A percentile compares a stretch with the other conserved stretches of the same genome.
Evolutionary conservation across 1,140 invertebrate genomes (phyloP).

Genomic region (Bombus consobrinus): DNA sequence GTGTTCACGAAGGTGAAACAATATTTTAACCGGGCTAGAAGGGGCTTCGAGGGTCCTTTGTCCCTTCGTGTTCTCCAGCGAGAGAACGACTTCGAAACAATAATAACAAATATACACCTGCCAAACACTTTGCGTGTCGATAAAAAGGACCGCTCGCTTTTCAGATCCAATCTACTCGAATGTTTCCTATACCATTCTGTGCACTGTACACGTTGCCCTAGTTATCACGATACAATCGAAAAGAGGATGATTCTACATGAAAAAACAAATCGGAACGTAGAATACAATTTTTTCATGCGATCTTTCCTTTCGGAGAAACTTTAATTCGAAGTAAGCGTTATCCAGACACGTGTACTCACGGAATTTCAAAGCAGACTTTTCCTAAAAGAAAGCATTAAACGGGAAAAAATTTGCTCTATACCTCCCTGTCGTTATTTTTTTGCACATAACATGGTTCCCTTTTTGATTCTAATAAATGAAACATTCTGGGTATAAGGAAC

Average conservation of each 20-base stretch:
- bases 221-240: not conserved
- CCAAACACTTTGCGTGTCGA: constrained; percentile 12
- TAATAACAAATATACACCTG: constrained; percentile 27
- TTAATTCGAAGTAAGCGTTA: too few species aligned
- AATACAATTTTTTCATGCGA: too few species aligned
- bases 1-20: constrained; percentile 29
- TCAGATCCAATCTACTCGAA: not conserved
- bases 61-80: not conserved
- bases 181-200: not conserved
- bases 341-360: too few species aligned
- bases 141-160: not conserved
- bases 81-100: not conserved
- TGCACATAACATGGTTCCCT: too few species aligned
- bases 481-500: not conserved
- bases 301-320: too few species aligned
- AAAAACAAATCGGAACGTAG: not conserved
- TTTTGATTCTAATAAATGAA: not conserved
- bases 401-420: too few species aligned
- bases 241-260: not conserved
- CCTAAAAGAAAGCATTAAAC: too few species aligned
- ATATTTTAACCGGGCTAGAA: constrained; percentile 53
- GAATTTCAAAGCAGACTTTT: too few species aligned
- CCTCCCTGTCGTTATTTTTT: too few species aligned
- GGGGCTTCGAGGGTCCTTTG: not conserved
- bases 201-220: not conserved